Evolutionary conservation across 2,113 vertebrate species (phyloP).

Genomic region (Eolophus roseicapilla): DNA sequence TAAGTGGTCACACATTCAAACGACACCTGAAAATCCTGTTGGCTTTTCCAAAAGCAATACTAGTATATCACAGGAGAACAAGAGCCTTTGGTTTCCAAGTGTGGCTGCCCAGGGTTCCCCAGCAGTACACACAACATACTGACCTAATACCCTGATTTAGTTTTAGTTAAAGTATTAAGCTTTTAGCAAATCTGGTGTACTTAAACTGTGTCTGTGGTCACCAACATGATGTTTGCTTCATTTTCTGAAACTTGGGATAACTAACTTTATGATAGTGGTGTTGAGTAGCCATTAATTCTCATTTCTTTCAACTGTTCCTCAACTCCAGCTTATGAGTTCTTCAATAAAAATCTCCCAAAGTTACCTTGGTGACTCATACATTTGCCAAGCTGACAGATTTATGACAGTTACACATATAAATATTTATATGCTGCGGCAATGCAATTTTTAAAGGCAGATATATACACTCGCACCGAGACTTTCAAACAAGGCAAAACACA

Average conservation of each 20-base stretch:
- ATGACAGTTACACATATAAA: constrained; percentile 81
- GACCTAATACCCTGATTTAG: not conserved
- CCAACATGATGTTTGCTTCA: not conserved
- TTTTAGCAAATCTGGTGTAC: not conserved
- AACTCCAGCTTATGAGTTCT: constrained; percentile 59
- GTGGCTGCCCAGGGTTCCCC: not conserved
- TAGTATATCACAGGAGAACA: not conserved
- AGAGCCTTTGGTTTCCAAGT: not conserved
- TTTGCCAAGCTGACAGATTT: constrained; percentile 78
- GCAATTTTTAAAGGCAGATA: constrained; percentile 74
- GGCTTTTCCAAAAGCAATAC: not conserved
- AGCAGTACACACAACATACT: not conserved
- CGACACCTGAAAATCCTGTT: not conserved
- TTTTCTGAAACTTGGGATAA: constrained; percentile 51
- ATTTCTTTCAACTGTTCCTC: constrained; percentile 61
- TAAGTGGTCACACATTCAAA: not conserved
- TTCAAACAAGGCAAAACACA: not conserved
- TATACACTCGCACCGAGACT: constrained; percentile 8
- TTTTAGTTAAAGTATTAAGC: not conserved
- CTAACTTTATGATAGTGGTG: constrained; percentile 49
- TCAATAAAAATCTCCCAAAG: constrained; percentile 73
- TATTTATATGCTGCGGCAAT: constrained; percentile 80
- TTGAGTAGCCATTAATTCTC: constrained; percentile 30
- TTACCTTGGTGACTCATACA: constrained; percentile 76
- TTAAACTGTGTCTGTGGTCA: not conserved